phyloP scores from a whole-genome alignment of 2,113 vertebrate species.

The Bostrychus sinensis region DNA sequence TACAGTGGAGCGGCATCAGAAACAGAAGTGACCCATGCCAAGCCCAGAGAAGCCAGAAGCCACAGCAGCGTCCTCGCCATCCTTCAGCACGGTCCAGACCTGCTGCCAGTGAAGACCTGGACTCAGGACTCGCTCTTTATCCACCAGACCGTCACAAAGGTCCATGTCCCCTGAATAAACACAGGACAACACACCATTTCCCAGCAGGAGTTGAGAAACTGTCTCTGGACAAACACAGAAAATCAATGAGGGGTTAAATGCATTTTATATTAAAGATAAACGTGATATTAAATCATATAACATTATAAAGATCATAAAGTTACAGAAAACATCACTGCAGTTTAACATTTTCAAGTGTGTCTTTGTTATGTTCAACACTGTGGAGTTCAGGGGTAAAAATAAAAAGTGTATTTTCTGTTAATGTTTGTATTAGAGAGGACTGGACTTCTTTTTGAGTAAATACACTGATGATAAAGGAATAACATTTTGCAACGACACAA shows the following conservation, averaged over 20 bases:
- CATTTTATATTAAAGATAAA: no score
- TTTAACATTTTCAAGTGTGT: no score
- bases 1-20: constrained; percentile 49
- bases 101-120: constrained; percentile 5
- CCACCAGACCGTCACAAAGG: background rate
- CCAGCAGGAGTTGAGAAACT: constrained; percentile 56
- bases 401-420: no score
- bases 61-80: constrained; percentile 47
- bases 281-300: no score
- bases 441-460: no score
- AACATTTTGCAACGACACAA: no score
- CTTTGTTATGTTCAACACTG: no score
- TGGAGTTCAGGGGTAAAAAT: no score
- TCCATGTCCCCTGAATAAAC: background rate
- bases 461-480: no score
- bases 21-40: constrained; percentile 24
- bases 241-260: constrained; percentile 54
- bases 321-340: no score
- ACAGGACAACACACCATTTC: constrained; percentile 20
- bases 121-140: constrained; percentile 40
- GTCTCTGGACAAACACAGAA: constrained; percentile 36
- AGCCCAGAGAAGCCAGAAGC: constrained; percentile 61
- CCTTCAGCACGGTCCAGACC: constrained; percentile 23
- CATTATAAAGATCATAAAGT: no score
- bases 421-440: no score